A percentile compares a stretch with the other conserved stretches of the same genome.
These are phyloP conservation scores for Phylloscopus whistleri DNA, from an alignment of 2,113 vertebrate genomes.

Conservation along the genomic window DNA sequence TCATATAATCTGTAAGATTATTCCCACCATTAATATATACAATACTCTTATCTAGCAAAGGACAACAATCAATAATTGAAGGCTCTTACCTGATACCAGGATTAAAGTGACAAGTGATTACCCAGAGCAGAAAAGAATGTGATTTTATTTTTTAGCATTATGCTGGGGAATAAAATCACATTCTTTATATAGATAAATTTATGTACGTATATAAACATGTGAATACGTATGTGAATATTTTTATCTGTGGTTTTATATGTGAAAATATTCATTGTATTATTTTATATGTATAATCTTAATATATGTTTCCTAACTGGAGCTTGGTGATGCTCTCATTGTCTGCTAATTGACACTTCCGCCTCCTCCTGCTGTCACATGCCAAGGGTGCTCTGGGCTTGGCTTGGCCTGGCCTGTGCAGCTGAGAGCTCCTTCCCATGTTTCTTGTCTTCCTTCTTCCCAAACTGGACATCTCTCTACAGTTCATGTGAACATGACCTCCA, in stretches of 20 bases:
- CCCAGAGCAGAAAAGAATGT: background rate
- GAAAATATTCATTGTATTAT: background rate
- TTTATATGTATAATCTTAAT: background rate
- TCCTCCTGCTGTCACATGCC: background rate
- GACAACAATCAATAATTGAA: conserved; percentile 34
- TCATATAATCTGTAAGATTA: background rate
- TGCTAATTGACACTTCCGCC: background rate
- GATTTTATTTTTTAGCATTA: background rate
- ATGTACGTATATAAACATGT: background rate
- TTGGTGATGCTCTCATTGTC: background rate
- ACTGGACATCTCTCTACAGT: background rate
- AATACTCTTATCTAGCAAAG: background rate
- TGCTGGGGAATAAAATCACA: background rate
- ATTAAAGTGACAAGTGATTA: conserved; percentile 34
- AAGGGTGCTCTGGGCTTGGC: background rate
- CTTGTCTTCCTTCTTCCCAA: background rate
- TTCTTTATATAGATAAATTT: background rate
- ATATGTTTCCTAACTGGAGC: background rate
- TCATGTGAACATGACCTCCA: background rate
- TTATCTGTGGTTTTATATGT: background rate
- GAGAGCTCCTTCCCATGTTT: background rate
- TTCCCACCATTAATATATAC: conserved; percentile 15
- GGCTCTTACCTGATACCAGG: background rate
- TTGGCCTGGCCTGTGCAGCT: background rate
- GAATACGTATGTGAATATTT: background rate